Conservation (phyloP, 1,140 invertebrate genomes). For the Macrosteles quadrilineatus region DNA sequence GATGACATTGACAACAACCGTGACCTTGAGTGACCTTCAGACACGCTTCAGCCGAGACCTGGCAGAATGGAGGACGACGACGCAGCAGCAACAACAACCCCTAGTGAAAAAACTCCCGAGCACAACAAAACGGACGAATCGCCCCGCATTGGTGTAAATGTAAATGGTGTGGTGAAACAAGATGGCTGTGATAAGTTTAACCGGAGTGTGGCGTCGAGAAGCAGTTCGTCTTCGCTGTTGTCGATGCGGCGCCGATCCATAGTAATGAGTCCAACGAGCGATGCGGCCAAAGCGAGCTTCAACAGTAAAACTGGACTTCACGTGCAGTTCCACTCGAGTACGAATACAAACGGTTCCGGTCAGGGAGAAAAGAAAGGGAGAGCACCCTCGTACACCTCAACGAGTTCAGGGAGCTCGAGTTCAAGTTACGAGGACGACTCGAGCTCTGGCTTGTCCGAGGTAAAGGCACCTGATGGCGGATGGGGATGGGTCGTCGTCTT, state of each 20-base stretch:
- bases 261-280: conserved; percentile 37
- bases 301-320: conserved; percentile 20
- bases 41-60: conserved; percentile 17
- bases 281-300: conserved; percentile 4
- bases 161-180: not conserved
- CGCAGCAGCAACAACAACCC: not conserved
- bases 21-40: conserved; percentile 20
- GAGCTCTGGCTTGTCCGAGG: conserved; percentile 57
- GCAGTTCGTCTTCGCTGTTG: conserved; percentile 19
- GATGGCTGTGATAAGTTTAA: conserved; percentile 6
- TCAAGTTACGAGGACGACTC: conserved; percentile 29
- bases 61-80: conserved; percentile 29
- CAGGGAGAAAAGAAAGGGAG: not conserved
- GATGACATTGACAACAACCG: too few species aligned
- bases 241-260: conserved; percentile 35
- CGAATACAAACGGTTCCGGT: not conserved
- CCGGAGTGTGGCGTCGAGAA: conserved; percentile 2
- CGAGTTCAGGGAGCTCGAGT: not conserved
- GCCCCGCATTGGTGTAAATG: conserved; percentile 11
- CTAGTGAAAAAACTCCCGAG: too few species aligned
- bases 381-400: not conserved
- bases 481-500: conserved; percentile 83
- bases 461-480: conserved; percentile 70
- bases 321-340: conserved; percentile 29
- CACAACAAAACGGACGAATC: conserved; percentile 25